Conservation (phyloP, 2,113 vertebrate genomes). For the Eulemur macaco region DNA sequence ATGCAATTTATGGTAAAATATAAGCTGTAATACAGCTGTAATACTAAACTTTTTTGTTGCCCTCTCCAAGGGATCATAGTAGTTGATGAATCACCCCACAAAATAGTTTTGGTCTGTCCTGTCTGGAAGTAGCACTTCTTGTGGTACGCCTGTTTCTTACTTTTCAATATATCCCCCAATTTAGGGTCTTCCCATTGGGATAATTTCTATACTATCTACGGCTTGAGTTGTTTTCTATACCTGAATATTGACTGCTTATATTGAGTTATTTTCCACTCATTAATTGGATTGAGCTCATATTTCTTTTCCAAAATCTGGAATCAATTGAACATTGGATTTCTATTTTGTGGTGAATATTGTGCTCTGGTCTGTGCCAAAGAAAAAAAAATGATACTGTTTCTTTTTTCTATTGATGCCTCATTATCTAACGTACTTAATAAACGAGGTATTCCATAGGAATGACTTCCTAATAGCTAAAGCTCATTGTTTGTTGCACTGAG, state of each 20-base stretch:
- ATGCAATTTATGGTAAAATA: neutral
- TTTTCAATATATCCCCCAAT: neutral
- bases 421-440: neutral
- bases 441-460: neutral
- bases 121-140: neutral
- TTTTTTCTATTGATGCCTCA: conserved; percentile 6
- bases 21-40: neutral
- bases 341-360: neutral
- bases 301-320: conserved; percentile 26
- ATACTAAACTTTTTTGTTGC: neutral
- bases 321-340: neutral
- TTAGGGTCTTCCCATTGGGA: neutral
- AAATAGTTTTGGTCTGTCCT: neutral
- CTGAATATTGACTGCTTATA: neutral
- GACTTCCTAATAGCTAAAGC: conserved; percentile 16
- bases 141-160: neutral
- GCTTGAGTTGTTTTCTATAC: neutral
- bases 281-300: conserved; percentile 11
- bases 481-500: conserved; percentile 33
- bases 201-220: neutral
- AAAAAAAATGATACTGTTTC: neutral
- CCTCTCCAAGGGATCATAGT: neutral
- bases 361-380: neutral
- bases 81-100: neutral
- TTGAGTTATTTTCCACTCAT: neutral